Evolutionary conservation across 1,140 invertebrate species (phyloP).

Genomic region (Drosophila kikkawai): DNA sequence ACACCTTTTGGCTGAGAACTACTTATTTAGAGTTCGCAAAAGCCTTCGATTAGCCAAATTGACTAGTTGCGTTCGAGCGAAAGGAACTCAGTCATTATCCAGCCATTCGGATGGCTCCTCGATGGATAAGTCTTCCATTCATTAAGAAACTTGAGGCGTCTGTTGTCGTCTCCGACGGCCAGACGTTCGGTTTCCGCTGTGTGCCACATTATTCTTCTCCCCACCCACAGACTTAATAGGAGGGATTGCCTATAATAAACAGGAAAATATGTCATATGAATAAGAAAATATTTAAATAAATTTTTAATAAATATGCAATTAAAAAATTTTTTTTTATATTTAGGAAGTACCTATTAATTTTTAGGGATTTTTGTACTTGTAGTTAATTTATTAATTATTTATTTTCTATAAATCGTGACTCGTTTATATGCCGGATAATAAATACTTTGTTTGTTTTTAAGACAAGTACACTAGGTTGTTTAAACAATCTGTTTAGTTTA

Average conservation of each 20-base stretch:
- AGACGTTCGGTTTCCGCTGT: conserved; percentile 54
- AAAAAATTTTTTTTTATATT: no score
- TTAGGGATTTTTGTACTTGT: no score
- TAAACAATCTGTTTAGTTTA: no score
- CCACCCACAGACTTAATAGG: conserved; percentile 11
- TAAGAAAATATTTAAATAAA: no score
- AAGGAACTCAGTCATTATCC: conserved; percentile 21
- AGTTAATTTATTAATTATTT: no score
- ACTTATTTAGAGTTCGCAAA: conserved; percentile 55
- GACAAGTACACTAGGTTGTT: no score
- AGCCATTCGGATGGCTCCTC: conserved; percentile 13
- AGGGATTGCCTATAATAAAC: background rate
- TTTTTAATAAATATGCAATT: no score
- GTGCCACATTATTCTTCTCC: conserved; percentile 44
- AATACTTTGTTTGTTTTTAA: no score
- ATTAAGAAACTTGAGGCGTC: conserved; percentile 53
- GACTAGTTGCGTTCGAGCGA: conserved; percentile 33
- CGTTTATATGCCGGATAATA: no score
- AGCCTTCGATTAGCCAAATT: conserved; percentile 74
- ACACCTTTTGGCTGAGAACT: conserved; percentile 58
- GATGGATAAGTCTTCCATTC: conserved; percentile 33
- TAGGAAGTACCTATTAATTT: no score
- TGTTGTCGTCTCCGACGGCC: conserved; percentile 22
- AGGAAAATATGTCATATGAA: background rate
- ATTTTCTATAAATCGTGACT: no score